Conservation (phyloP, 2,797 vertebrate genomes). For the Hylomyscus alleni region DNA sequence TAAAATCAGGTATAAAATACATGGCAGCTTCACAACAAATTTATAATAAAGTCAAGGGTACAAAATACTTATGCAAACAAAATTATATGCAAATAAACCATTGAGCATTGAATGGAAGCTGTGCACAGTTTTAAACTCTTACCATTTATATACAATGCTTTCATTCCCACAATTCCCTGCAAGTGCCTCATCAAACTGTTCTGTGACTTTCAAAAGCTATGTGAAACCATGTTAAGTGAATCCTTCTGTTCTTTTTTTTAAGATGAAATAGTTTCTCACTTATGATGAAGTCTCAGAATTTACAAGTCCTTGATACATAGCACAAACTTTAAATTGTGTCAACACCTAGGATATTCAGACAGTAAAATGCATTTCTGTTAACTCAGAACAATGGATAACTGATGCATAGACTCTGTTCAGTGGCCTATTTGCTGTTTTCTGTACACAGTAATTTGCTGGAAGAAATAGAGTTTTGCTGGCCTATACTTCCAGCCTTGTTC, state of each 20-base stretch:
- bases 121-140: not conserved
- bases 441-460: constrained; percentile 86
- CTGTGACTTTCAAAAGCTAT: not conserved
- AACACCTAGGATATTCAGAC: constrained; percentile 55
- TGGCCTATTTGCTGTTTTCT: constrained; percentile 75
- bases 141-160: not conserved
- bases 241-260: constrained; percentile 2
- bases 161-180: not conserved
- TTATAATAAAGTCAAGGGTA: not conserved
- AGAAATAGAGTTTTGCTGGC: constrained; percentile 86
- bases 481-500: constrained; percentile 83
- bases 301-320: constrained; percentile 68
- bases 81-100: not conserved
- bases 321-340: constrained; percentile 65
- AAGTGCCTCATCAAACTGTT: not conserved
- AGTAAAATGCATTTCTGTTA: constrained; percentile 71
- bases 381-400: constrained; percentile 84
- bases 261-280: constrained; percentile 36
- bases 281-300: constrained; percentile 50
- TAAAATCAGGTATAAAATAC: not conserved
- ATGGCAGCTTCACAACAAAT: not conserved
- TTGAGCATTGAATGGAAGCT: not conserved
- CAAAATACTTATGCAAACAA: not conserved
- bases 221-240: not conserved
- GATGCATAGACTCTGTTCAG: constrained; percentile 66